These are phyloP conservation scores for Asbolus verrucosus DNA, from an alignment of 1,140 invertebrate species.

Conservation along the genomic window DNA sequence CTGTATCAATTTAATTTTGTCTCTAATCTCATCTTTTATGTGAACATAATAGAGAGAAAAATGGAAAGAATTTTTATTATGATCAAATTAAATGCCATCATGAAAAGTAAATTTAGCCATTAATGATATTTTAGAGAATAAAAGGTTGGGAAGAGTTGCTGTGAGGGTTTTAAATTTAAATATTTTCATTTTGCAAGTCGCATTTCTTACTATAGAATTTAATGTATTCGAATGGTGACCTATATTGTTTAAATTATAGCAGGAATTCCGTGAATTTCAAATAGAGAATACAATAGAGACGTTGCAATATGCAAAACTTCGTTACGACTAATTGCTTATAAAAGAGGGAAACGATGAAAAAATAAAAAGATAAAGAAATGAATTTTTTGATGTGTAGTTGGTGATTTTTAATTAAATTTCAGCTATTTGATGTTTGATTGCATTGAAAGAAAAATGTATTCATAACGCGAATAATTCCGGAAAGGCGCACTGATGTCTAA, in stretches of 20 bases:
- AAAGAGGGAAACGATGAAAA: too few species aligned
- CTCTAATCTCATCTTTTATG: background rate
- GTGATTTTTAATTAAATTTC: conserved; percentile 40
- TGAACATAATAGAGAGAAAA: background rate
- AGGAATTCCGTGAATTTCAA: conserved; percentile 15
- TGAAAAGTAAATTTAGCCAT: background rate
- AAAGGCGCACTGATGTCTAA: conserved; percentile 13
- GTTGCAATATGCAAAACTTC: too few species aligned
- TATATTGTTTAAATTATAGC: conserved; percentile 11
- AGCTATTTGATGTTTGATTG: conserved; percentile 7
- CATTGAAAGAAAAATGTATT: conserved; percentile 29
- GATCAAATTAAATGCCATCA: background rate
- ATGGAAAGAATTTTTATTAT: background rate
- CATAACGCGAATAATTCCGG: conserved; percentile 17
- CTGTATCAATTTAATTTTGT: background rate
- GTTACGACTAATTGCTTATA: too few species aligned
- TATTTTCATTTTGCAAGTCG: conserved; percentile 20
- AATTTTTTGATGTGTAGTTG: too few species aligned
- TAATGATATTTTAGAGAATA: background rate
- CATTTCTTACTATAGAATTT: background rate
- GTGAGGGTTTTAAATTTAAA: conserved; percentile 3
- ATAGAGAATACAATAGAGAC: too few species aligned
- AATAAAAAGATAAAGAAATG: too few species aligned
- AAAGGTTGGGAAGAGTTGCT: background rate
- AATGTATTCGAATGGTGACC: conserved; percentile 27